Evolutionary conservation across 2,797 vertebrate species (phyloP).

Genomic region (Rhynchotus rufescens): DNA sequence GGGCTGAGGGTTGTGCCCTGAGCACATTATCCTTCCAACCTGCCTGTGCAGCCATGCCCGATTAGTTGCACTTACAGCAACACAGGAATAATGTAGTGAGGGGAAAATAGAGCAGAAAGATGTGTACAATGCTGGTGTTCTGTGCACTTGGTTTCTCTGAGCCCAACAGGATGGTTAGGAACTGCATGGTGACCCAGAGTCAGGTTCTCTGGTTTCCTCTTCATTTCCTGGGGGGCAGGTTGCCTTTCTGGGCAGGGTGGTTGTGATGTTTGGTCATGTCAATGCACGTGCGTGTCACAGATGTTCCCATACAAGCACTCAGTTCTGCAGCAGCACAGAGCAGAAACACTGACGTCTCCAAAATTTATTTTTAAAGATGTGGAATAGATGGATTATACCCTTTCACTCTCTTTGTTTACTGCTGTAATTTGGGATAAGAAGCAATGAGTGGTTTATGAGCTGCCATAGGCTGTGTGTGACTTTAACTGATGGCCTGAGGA

Average conservation of each 20-base stretch:
- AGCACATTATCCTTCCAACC: neutral
- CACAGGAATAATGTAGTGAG: neutral
- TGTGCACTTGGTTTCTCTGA: neutral
- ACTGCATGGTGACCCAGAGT: neutral
- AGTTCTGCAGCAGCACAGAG: neutral
- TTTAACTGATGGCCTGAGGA: neutral
- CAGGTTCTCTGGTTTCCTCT: neutral
- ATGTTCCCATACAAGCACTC: neutral
- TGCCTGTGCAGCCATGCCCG: neutral
- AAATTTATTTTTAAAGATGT: neutral
- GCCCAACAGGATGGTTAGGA: neutral
- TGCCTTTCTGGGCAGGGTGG: neutral
- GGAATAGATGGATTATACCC: neutral
- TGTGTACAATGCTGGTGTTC: neutral
- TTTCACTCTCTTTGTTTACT: neutral
- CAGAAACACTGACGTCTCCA: neutral
- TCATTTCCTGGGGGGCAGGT: neutral
- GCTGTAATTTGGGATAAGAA: neutral
- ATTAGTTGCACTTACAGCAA: neutral
- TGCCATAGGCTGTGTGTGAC: neutral
- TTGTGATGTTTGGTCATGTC: neutral
- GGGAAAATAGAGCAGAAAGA: neutral
- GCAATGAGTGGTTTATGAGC: neutral
- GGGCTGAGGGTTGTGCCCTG: too few relatives aligned
- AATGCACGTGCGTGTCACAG: accelerated